Conservation (phyloP, 2,797 vertebrate genomes). For the Thamnophis elegans region DNA sequence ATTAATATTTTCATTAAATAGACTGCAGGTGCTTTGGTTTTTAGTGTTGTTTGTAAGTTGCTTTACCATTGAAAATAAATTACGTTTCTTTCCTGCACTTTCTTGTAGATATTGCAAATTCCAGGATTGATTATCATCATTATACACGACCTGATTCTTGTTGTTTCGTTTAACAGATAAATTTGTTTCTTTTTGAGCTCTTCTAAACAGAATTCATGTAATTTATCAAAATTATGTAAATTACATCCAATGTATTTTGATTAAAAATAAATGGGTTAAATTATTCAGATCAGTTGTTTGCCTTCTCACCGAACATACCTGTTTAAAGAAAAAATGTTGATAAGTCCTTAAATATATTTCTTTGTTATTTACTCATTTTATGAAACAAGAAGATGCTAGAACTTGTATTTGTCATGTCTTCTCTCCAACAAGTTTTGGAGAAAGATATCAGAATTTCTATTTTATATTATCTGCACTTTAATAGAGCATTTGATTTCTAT, state of each 20-base stretch:
- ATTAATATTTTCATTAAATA: constrained; percentile 20
- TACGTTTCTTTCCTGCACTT: constrained; percentile 24
- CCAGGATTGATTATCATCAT: background rate
- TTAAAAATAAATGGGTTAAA: background rate
- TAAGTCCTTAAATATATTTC: background rate
- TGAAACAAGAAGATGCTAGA: background rate
- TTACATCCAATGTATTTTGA: background rate
- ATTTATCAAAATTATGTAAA: background rate
- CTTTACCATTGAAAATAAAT: background rate
- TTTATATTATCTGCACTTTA: background rate
- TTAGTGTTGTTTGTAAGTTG: background rate
- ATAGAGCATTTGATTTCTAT: background rate
- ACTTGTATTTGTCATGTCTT: background rate
- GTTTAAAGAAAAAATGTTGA: background rate
- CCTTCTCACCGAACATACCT: background rate
- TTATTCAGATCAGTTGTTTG: background rate
- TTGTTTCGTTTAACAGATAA: constrained; percentile 12
- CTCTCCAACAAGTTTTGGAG: background rate
- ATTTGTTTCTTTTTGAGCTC: background rate
- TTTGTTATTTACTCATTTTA: background rate
- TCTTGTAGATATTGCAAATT: background rate
- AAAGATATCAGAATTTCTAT: background rate
- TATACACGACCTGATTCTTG: background rate
- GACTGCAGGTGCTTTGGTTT: constrained; percentile 28
- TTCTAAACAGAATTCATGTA: background rate